A percentile compares a stretch with the other conserved stretches of the same genome.
phyloP scores from a whole-genome alignment of 2,797 vertebrate species.

The Betta splendens region DNA sequence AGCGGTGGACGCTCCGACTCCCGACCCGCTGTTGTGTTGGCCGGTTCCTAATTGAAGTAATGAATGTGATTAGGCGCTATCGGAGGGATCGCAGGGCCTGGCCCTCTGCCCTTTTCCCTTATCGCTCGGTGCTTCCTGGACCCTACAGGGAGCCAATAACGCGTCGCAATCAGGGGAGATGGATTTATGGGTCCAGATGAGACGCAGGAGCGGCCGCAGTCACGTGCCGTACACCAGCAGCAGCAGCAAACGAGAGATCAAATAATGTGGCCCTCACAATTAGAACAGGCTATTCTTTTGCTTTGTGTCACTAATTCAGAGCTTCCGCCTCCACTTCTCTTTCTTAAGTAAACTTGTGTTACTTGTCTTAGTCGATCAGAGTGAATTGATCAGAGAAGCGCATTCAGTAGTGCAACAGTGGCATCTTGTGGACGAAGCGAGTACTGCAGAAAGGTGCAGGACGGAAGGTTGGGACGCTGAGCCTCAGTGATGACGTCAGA shows the following conservation, averaged over 20 bases:
- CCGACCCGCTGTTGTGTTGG: conserved; percentile 55
- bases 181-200: conserved; percentile 34
- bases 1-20: conserved; percentile 64
- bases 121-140: conserved; percentile 79
- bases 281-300: background rate
- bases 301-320: background rate
- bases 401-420: conserved; percentile 55
- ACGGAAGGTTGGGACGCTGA: background rate
- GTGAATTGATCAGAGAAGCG: background rate
- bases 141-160: conserved; percentile 64
- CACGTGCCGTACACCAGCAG: background rate
- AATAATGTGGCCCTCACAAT: background rate
- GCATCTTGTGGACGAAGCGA: conserved; percentile 53
- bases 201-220: conserved; percentile 29
- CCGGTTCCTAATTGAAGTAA: conserved; percentile 82
- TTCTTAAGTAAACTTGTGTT: background rate
- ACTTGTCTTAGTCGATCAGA: background rate
- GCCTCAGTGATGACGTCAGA: background rate
- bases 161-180: conserved; percentile 52
- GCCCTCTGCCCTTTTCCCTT: conserved; percentile 67
- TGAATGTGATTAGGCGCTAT: conserved; percentile 85
- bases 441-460: conserved; percentile 13
- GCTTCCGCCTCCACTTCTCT: background rate
- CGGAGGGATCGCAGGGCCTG: conserved; percentile 73
- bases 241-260: background rate